phyloP scores from a whole-genome alignment of 2,797 vertebrate species.

The Strix occidentalis region DNA sequence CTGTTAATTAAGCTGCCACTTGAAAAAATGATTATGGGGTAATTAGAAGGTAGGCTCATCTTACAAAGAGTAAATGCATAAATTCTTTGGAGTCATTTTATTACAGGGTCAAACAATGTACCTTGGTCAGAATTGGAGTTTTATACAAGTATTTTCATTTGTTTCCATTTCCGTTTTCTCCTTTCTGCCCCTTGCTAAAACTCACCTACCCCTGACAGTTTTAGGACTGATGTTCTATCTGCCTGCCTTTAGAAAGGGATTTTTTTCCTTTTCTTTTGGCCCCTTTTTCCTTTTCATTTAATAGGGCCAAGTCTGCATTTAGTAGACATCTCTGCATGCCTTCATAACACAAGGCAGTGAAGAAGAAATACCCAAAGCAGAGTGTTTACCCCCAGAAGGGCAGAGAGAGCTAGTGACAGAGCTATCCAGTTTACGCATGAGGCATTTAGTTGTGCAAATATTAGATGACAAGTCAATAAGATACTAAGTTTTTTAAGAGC shows the following conservation, averaged over 20 bases:
- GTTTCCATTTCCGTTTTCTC: neutral
- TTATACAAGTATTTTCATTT: neutral
- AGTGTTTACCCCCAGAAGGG: neutral
- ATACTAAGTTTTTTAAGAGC: neutral
- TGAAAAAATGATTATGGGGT: neutral
- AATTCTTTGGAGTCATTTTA: neutral
- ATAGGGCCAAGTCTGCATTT: neutral
- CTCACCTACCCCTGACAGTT: neutral
- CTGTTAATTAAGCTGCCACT: slow-evolving; percentile 15
- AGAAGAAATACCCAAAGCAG: neutral
- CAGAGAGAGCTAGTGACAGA: neutral
- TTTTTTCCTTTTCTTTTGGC: neutral
- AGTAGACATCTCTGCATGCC: neutral
- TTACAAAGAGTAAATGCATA: neutral
- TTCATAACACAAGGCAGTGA: neutral
- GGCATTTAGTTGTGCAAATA: neutral
- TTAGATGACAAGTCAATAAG: neutral
- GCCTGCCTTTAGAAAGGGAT: neutral
- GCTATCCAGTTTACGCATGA: neutral
- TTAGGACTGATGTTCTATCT: neutral
- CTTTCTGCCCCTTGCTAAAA: neutral
- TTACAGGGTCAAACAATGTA: neutral
- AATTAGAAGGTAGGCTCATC: neutral
- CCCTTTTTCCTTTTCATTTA: neutral
- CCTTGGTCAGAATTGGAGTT: neutral